phyloP scores from a whole-genome alignment of 2,797 vertebrate species.

The Lithobates pipiens region DNA sequence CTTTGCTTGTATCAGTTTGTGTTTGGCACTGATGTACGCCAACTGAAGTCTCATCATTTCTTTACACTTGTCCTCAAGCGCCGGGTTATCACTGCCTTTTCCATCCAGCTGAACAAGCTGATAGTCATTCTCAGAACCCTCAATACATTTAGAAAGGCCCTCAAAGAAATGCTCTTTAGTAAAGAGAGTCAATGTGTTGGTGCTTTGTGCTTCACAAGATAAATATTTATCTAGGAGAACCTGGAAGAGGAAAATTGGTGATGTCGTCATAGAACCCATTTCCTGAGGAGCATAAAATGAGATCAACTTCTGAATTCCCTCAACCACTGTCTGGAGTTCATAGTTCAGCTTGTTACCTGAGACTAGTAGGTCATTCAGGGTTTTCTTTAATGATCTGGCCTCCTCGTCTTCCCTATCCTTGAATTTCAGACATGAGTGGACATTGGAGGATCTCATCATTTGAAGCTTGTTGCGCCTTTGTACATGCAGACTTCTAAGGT shows the following conservation, averaged over 20 bases:
- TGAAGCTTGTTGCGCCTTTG: constrained; percentile 82
- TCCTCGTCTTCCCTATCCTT: constrained; percentile 71
- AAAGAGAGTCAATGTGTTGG: constrained; percentile 80
- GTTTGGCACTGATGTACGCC: constrained; percentile 82
- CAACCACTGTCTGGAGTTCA: constrained; percentile 76
- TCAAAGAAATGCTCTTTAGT: constrained; percentile 81
- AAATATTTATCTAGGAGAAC: constrained; percentile 83
- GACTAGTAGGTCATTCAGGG: constrained; percentile 70
- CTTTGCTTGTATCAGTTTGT: constrained; percentile 82
- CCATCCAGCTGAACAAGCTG: constrained; percentile 70
- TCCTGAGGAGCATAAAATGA: constrained; percentile 71
- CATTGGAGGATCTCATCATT: constrained; percentile 72
- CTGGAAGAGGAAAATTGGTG: constrained; percentile 80
- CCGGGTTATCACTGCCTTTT: constrained; percentile 67
- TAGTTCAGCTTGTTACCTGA: constrained; percentile 78
- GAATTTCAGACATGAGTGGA: constrained; percentile 73
- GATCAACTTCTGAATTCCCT: constrained; percentile 75
- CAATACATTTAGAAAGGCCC: constrained; percentile 76
- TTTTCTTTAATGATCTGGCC: constrained; percentile 72
- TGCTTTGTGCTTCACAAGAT: constrained; percentile 84
- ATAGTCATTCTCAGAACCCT: constrained; percentile 79
- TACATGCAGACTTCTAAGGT: constrained; percentile 81
- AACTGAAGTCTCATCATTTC: constrained; percentile 86
- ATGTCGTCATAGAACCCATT: constrained; percentile 56
- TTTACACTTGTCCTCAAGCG: constrained; percentile 72